Percentiles rank a stretch among this genome's conserved stretches.
These are phyloP conservation scores for rabbit (Oryctolagus cuniculus) DNA, from an alignment of 2,113 vertebrate genomes.

Conservation along the genomic window DNA sequence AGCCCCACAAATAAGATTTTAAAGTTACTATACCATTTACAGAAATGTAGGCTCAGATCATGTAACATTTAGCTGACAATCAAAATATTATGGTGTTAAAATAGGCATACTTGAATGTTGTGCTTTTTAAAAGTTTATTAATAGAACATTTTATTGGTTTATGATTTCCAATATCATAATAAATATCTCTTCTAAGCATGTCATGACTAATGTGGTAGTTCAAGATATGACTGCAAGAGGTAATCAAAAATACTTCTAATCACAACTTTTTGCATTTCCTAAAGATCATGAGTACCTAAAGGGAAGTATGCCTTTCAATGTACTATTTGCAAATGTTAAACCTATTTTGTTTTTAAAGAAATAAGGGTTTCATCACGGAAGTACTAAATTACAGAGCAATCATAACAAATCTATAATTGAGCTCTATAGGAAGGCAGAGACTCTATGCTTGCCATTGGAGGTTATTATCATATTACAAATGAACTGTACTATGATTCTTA, in stretches of 20 bases:
- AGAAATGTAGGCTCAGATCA: background rate
- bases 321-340: background rate
- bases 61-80: background rate
- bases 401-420: background rate
- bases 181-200: background rate
- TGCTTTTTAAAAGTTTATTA: background rate
- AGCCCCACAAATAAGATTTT: too few relatives aligned
- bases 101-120: background rate
- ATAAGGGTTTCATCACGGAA: background rate
- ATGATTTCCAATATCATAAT: background rate
- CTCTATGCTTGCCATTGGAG: background rate
- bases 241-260: conserved; percentile 19
- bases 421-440: background rate
- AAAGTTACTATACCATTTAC: background rate
- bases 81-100: background rate
- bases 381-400: background rate
- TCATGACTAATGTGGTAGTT: background rate
- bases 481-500: background rate
- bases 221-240: background rate
- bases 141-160: background rate
- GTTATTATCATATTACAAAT: conserved; percentile 3
- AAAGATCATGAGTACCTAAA: background rate
- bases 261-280: background rate
- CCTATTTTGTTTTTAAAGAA: background rate
- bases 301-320: background rate